Conservation (phyloP, 1,140 invertebrate species). For the Asbolus verrucosus region DNA sequence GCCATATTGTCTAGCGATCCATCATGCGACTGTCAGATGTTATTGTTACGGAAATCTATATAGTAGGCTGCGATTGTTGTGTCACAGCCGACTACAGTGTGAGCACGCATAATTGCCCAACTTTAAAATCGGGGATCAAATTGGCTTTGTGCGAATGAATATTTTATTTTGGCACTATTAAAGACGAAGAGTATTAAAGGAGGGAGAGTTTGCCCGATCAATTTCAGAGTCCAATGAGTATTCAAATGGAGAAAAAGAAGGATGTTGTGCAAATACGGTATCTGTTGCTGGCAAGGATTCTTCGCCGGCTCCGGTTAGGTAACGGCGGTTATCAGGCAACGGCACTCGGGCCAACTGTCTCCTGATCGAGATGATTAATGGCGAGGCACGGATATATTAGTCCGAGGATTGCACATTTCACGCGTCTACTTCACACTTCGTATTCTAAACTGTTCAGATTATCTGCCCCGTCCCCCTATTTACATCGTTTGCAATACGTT, state of each 20-base stretch:
- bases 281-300: constrained; percentile 43
- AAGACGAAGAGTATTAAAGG: constrained; percentile 46
- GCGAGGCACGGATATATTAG: constrained; percentile 53
- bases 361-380: constrained; percentile 56
- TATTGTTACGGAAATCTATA: constrained; percentile 62
- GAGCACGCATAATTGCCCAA: constrained; percentile 62
- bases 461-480: constrained; percentile 14
- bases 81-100: constrained; percentile 57
- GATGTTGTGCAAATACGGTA: constrained; percentile 44
- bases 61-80: constrained; percentile 58
- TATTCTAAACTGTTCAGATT: constrained; percentile 49
- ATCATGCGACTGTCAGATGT: constrained; percentile 61
- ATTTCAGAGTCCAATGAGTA: constrained; percentile 21
- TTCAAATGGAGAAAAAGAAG: constrained; percentile 33
- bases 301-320: constrained; percentile 3
- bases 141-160: constrained; percentile 63
- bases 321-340: constrained; percentile 51
- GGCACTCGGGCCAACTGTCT: constrained; percentile 54
- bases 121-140: constrained; percentile 62
- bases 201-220: background rate
- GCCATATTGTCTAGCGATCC: constrained; percentile 62
- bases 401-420: constrained; percentile 49
- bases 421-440: constrained; percentile 34
- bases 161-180: constrained; percentile 60
- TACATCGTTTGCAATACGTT: constrained; percentile 9